Percentiles rank a stretch among this genome's conserved stretches.
Evolutionary conservation across 2,113 vertebrate genomes (phyloP).

Genomic region (Orthonyx spaldingii): DNA sequence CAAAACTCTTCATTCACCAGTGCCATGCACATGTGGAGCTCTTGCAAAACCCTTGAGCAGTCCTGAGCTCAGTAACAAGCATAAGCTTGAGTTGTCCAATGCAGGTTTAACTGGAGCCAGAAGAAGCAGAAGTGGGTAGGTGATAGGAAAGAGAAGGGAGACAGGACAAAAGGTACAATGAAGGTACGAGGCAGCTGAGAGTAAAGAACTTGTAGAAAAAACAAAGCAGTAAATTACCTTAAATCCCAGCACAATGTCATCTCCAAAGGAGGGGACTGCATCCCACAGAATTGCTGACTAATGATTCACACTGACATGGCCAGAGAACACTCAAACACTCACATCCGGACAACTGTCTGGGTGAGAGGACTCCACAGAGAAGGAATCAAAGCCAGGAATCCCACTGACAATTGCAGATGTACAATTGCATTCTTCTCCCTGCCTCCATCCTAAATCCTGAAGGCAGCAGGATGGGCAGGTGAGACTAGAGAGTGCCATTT

Average conservation of each 20-base stretch:
- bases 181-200: background rate
- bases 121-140: background rate
- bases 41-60: background rate
- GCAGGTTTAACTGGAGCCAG: background rate
- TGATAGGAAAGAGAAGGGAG: background rate
- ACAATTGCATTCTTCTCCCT: background rate
- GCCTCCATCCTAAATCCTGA: background rate
- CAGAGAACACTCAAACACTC: background rate
- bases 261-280: background rate
- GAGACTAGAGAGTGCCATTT: background rate
- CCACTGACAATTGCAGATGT: background rate
- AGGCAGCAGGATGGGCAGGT: background rate
- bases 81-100: fast-evolving
- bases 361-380: background rate
- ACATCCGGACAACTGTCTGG: background rate
- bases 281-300: background rate
- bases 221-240: background rate
- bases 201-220: background rate
- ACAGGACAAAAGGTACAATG: background rate
- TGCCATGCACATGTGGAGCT: background rate
- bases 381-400: background rate
- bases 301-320: fast-evolving
- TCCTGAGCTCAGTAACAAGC: background rate
- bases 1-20: conserved; percentile 39
- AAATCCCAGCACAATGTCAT: background rate